These are phyloP conservation scores for Channa striata DNA, from an alignment of 2,797 vertebrate genomes.

Conservation along the genomic window DNA sequence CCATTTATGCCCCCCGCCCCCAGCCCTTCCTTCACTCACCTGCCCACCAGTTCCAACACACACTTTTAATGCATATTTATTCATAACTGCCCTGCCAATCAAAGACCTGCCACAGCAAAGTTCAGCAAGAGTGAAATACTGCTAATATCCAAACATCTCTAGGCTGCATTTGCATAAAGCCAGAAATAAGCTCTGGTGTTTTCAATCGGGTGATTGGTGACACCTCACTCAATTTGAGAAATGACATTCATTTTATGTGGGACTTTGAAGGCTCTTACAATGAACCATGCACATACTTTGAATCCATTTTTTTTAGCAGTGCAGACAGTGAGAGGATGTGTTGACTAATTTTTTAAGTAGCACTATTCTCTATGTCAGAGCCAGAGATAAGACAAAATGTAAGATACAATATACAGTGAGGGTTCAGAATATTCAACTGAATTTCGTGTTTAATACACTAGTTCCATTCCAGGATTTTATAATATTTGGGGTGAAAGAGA, in stretches of 20 bases:
- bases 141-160: conserved; percentile 65
- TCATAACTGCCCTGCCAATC: conserved; percentile 74
- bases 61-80: conserved; percentile 73
- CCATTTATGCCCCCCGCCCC: conserved; percentile 22
- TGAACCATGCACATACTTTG: conserved; percentile 21
- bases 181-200: conserved; percentile 67
- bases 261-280: conserved; percentile 34
- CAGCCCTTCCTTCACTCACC: conserved; percentile 30
- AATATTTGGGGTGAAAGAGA: background rate
- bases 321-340: conserved; percentile 8
- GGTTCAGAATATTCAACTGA: background rate
- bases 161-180: conserved; percentile 60
- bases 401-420: background rate
- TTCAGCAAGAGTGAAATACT: conserved; percentile 67
- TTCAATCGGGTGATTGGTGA: conserved; percentile 57
- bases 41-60: conserved; percentile 46
- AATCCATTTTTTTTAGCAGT: conserved; percentile 27
- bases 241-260: conserved; percentile 52
- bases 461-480: background rate
- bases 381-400: too few relatives aligned
- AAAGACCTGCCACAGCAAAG: conserved; percentile 65
- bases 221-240: conserved; percentile 57
- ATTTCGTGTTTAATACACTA: too few relatives aligned
- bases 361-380: background rate
- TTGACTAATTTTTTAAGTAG: conserved; percentile 3